Evolutionary conservation across 2,797 vertebrate genomes (phyloP).

Genomic region (Siniperca obscura): DNA sequence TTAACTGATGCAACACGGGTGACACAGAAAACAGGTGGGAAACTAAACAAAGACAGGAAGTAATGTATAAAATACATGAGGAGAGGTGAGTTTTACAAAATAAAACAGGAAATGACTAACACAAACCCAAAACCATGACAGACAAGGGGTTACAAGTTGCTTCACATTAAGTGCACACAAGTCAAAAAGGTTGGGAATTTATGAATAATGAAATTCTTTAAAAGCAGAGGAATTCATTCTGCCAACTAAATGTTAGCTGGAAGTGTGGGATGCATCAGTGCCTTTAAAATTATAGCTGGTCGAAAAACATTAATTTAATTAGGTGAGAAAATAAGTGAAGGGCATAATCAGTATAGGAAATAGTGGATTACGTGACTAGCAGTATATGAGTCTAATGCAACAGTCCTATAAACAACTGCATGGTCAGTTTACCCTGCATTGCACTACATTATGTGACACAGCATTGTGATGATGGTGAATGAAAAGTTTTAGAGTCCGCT

Average conservation of each 20-base stretch:
- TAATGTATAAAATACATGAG: too few species aligned
- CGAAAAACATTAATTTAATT: neutral
- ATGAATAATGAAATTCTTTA: neutral
- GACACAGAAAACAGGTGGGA: too few species aligned
- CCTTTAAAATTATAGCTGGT: neutral
- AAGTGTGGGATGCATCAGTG: neutral
- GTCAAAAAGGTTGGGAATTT: neutral
- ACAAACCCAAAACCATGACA: too few species aligned
- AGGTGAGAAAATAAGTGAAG: neutral
- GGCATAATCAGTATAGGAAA: neutral
- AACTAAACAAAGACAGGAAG: too few species aligned
- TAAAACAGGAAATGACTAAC: too few species aligned
- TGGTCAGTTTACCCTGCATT: constrained; percentile 3
- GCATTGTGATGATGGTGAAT: constrained; percentile 54
- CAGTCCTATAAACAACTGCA: constrained; percentile 7
- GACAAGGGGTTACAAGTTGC: neutral
- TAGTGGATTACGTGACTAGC: neutral
- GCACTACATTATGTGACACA: constrained; percentile 38
- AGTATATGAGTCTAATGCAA: neutral
- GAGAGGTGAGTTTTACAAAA: too few species aligned
- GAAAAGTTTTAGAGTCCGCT: constrained; percentile 58
- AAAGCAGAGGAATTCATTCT: neutral
- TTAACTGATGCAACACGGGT: too few species aligned
- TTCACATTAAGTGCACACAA: neutral
- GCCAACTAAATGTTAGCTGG: neutral